phyloP scores from a whole-genome alignment of 2,888 invertebrate genomes.

The Alloscopus bannaensis region DNA sequence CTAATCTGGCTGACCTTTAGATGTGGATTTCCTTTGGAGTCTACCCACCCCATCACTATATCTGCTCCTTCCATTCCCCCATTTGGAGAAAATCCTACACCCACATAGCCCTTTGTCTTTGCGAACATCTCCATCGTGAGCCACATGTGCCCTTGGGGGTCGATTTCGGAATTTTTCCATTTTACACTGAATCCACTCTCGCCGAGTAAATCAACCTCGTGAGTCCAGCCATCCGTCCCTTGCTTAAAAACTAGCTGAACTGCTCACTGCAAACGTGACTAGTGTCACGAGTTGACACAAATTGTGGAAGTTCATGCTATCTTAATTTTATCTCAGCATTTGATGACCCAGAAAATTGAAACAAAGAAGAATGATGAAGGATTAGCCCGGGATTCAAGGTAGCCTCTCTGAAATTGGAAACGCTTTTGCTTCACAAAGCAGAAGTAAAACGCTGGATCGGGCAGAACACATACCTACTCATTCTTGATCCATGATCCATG shows the following conservation, averaged over 20 bases:
- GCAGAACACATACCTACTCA: too few species aligned
- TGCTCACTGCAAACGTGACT: too few species aligned
- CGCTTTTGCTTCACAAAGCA: too few species aligned
- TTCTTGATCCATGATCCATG: too few species aligned
- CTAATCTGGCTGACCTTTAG: slow-evolving; percentile 44
- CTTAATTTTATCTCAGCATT: too few species aligned
- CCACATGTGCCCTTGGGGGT: slow-evolving; percentile 21
- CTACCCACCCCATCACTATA: slow-evolving; percentile 93
- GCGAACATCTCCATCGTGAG: slow-evolving; percentile 64
- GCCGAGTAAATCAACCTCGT: slow-evolving; percentile 33
- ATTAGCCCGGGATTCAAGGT: too few species aligned
- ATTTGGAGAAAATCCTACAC: slow-evolving; percentile 75
- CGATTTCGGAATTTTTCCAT: slow-evolving; percentile 41
- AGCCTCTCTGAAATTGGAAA: too few species aligned
- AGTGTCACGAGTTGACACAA: too few species aligned
- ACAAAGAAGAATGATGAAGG: too few species aligned
- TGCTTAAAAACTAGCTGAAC: slow-evolving; percentile 11
- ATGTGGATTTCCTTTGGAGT: slow-evolving; percentile 76
- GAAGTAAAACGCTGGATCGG: too few species aligned
- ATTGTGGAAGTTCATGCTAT: too few species aligned
- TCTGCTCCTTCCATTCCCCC: slow-evolving; percentile 78
- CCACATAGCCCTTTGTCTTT: slow-evolving; percentile 74
- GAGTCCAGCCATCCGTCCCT: slow-evolving; percentile 44
- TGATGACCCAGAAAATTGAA: too few species aligned
- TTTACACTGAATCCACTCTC: slow-evolving; percentile 26